phyloP scores from a whole-genome alignment of 2,888 invertebrate genomes.

The Nomada flava region DNA sequence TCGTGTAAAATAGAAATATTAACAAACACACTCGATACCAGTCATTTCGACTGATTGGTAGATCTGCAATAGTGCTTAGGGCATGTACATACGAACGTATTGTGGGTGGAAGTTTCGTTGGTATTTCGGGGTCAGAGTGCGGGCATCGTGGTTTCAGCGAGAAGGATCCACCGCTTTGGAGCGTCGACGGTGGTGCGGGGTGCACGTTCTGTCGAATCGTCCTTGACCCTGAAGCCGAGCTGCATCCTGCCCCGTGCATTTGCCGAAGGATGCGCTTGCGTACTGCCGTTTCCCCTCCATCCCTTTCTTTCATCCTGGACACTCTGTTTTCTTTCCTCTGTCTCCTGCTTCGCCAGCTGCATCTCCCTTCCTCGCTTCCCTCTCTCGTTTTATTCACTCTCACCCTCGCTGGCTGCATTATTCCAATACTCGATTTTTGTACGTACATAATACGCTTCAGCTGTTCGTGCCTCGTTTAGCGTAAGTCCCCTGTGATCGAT shows the following conservation, averaged over 20 bases:
- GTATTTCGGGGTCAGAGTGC: constrained; percentile 45
- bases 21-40: too few relatives aligned
- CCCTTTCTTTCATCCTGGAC: constrained; percentile 42
- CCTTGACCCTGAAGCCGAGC: constrained; percentile 77
- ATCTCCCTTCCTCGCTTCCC: background rate
- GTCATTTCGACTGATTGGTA: too few relatives aligned
- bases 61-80: too few relatives aligned
- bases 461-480: background rate
- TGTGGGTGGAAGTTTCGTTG: background rate
- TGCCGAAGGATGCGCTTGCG: constrained; percentile 71
- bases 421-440: constrained; percentile 35
- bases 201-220: constrained; percentile 70
- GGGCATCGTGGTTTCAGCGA: constrained; percentile 25
- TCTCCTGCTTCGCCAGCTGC: constrained; percentile 2
- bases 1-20: too few relatives aligned
- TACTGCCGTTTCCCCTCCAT: constrained; percentile 44
- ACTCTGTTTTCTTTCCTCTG: constrained; percentile 29
- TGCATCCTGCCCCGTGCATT: constrained; percentile 68
- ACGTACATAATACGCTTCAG: constrained; percentile 1
- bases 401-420: constrained; percentile 39
- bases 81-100: background rate
- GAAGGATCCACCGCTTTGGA: constrained; percentile 44
- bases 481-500: background rate
- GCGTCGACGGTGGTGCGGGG: constrained; percentile 33
- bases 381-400: constrained; percentile 25